Evolutionary conservation across 2,113 vertebrate species (phyloP).

Genomic region (Sander lucioperca): DNA sequence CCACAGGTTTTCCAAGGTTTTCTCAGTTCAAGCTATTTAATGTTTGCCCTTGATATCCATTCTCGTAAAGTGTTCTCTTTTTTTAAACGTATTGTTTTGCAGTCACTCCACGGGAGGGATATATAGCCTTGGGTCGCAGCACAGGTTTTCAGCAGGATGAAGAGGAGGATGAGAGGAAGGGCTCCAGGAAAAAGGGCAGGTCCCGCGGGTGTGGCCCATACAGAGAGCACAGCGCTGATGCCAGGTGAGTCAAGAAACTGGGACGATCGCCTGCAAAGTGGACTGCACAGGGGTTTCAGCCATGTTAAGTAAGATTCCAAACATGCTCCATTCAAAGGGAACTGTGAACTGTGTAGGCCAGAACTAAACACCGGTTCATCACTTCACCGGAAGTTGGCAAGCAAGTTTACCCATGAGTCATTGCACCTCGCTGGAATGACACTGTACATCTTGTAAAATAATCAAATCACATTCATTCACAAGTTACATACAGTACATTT

Average conservation of each 20-base stretch:
- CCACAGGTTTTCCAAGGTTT: not conserved
- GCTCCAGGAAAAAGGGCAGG: constrained; percentile 92
- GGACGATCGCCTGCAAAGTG: too few species aligned
- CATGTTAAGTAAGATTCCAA: too few species aligned
- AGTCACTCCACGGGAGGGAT: constrained; percentile 92
- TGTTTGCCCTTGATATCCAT: not conserved
- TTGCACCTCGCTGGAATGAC: too few species aligned
- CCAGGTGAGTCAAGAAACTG: constrained; percentile 83
- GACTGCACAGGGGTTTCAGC: too few species aligned
- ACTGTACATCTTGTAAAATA: too few species aligned
- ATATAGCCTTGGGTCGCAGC: constrained; percentile 87
- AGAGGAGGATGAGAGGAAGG: constrained; percentile 89
- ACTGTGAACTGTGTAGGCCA: too few species aligned
- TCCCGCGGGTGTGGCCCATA: constrained; percentile 86
- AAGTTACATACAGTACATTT: too few species aligned
- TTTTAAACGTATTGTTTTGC: constrained; percentile 26
- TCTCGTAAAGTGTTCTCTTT: not conserved
- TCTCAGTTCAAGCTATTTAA: not conserved
- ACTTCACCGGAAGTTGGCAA: too few species aligned
- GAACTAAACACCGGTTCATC: too few species aligned
- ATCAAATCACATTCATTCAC: too few species aligned
- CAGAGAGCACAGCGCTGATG: constrained; percentile 89
- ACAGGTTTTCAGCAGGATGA: constrained; percentile 88
- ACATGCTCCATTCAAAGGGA: too few species aligned
- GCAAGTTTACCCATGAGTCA: too few species aligned